Evolutionary conservation across 1,140 invertebrate species (phyloP).

Genomic region (Drosophila funebris): DNA sequence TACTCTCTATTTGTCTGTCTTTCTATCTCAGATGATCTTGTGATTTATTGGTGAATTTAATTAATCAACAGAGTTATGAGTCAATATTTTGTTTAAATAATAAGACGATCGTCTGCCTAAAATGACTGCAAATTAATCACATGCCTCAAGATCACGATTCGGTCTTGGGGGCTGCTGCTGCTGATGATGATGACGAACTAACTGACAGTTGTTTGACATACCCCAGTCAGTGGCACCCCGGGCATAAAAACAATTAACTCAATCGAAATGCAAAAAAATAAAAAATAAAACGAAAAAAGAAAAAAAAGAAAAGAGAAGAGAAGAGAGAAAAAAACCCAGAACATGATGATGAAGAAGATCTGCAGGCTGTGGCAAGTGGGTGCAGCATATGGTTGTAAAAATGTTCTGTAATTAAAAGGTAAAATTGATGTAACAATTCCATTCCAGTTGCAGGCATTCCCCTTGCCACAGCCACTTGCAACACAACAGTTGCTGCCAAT

Average conservation of each 20-base stretch:
- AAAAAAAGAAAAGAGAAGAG: no score
- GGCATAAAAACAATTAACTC: slow-evolving; percentile 74
- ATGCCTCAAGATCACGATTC: slow-evolving; percentile 59
- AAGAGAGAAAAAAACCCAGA: slow-evolving; percentile 4
- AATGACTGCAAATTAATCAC: slow-evolving; percentile 78
- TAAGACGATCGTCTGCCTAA: slow-evolving; percentile 40
- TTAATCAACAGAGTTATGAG: slow-evolving; percentile 78
- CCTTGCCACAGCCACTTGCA: background rate
- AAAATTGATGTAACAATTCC: slow-evolving; percentile 74
- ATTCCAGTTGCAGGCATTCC: slow-evolving; percentile 16
- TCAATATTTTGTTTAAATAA: slow-evolving; percentile 78
- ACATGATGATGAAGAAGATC: slow-evolving; percentile 15
- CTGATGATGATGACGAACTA: slow-evolving; percentile 70
- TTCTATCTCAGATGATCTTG: slow-evolving; percentile 32
- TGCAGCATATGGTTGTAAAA: slow-evolving; percentile 69
- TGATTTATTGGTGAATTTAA: slow-evolving; percentile 80
- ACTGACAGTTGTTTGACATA: slow-evolving; percentile 82
- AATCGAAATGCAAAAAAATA: slow-evolving; percentile 68
- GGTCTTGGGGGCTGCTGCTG: slow-evolving; percentile 21
- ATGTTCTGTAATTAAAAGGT: slow-evolving; percentile 74
- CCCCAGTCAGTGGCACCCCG: slow-evolving; percentile 68
- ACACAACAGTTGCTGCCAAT: slow-evolving; percentile 60
- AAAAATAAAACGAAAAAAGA: no score
- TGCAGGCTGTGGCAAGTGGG: slow-evolving; percentile 59
- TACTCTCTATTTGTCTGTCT: background rate